Conservation (phyloP, 2,888 invertebrate species). For the Falcaria lacertinaria region DNA sequence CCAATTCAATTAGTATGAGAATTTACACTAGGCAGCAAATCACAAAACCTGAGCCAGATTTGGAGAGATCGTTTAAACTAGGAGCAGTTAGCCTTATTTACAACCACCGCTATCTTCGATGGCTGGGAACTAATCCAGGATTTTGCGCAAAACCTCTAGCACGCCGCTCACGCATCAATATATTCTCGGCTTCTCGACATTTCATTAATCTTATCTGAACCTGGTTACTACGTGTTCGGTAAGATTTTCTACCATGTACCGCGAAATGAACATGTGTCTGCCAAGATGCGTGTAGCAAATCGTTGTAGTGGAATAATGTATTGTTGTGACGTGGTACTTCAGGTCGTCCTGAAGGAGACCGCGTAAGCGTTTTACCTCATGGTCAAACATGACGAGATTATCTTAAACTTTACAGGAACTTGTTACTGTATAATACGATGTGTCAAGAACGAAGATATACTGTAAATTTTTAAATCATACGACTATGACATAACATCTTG, state of each 20-base stretch:
- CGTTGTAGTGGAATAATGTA: conserved; percentile 44
- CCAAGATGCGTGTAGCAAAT: conserved; percentile 45
- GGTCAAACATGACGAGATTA: too few relatives aligned
- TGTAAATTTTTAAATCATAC: too few relatives aligned
- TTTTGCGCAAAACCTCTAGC: conserved; percentile 39
- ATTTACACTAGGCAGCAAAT: not conserved
- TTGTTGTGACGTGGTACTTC: conserved; percentile 38
- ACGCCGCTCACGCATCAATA: conserved; percentile 32
- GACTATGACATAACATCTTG: too few relatives aligned
- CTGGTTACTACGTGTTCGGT: conserved; percentile 27
- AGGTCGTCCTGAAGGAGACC: too few relatives aligned
- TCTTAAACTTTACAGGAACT: too few relatives aligned
- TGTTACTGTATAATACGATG: too few relatives aligned
- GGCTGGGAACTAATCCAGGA: conserved; percentile 41
- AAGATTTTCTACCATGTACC: conserved; percentile 19
- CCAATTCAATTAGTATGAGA: not conserved
- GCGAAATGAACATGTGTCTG: not conserved
- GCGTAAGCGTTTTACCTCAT: too few relatives aligned
- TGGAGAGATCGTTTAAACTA: conserved; percentile 39
- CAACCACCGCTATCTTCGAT: conserved; percentile 45
- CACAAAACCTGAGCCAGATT: conserved; percentile 28
- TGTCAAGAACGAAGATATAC: too few relatives aligned
- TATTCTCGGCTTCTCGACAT: conserved; percentile 22
- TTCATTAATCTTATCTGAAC: conserved; percentile 47
- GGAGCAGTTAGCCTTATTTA: conserved; percentile 38